Evolutionary conservation across 2,113 vertebrate genomes (phyloP), one percentile per base, ranked within the genome.

Genomic region (Microtus pennsylvanicus): DNA sequence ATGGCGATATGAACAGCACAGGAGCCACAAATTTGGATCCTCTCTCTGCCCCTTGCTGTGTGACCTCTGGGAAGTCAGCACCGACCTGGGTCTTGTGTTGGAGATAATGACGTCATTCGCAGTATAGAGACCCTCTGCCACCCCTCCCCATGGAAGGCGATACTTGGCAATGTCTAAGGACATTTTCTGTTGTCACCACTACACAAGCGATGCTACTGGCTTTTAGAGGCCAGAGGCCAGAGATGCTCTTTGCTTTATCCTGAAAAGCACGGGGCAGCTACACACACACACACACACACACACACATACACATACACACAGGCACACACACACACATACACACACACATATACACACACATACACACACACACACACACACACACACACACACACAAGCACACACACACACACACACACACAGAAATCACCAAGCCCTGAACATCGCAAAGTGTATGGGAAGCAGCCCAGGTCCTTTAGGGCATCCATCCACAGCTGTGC

Each of bases 361-460:
- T 3, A 4, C 19, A 24, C 42, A n/a, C 42, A 16, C 42, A 28
- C 42, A 50, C 55, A 16, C 88, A 67, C 61, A 9, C 24, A 28
- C 42, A n/a, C 42, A 50, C 24, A 28, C 55, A 58, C 58, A 58
- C 19, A 58, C 19, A 24, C 42, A n/a, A 33, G 10, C 42, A n/a
- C 42, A 50, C 69, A 16, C 88, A 67, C 61, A 9, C 19, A 28
- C 58, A 58, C 58, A 58, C 19, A 7, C 19, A 24, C 42, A n/a
- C 42, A 50, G 52, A 9, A 19, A 26, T 81, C n/a, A 70, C 35
- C 58, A 30, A n/a, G n/a, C 19, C 24, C 65, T 6, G 38, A 70
- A 4, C 38, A 47, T 45, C 72, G 0, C 28, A 11, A 10, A 3
- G 8, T 45, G 1, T 2, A 33, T 24, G 28, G 12, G 33, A 63